These are phyloP conservation scores for Phaethornis superciliosus DNA, from an alignment of 2,113 vertebrate genomes.

Conservation along the genomic window DNA sequence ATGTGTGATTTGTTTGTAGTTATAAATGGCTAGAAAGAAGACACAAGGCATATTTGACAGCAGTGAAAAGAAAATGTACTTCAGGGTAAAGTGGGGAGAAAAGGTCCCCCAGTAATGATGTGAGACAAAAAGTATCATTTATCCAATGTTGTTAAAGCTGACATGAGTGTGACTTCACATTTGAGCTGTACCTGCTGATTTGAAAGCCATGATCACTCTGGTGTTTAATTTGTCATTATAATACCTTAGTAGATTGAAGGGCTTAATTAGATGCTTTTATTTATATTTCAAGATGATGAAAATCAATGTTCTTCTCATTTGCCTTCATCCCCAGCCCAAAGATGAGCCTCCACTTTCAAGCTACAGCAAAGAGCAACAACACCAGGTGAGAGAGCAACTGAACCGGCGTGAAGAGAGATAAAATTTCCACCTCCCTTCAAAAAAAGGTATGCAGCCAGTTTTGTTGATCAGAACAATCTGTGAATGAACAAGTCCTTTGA, in stretches of 20 bases:
- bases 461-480: neutral
- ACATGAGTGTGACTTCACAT: neutral
- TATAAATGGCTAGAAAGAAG: neutral
- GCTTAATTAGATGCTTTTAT: conserved; percentile 47
- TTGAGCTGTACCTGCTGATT: neutral
- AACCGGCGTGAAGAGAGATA: neutral
- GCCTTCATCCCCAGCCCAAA: neutral
- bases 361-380: neutral
- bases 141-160: neutral
- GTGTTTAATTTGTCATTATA: conserved; percentile 13
- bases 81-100: neutral
- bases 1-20: neutral
- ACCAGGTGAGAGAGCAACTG: neutral
- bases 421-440: neutral
- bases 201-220: neutral
- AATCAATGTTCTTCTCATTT: conserved; percentile 9
- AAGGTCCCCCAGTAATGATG: neutral
- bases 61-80: neutral
- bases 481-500: neutral
- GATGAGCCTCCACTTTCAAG: neutral
- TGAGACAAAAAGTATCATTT: neutral
- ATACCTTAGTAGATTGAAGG: neutral
- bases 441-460: neutral
- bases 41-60: neutral
- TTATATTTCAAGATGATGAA: conserved; percentile 4